Evolutionary conservation across 2,888 invertebrate genomes (phyloP), one percentile per base, ranked within the genome.

Genomic region (Hemicrepidius hirtus): DNA sequence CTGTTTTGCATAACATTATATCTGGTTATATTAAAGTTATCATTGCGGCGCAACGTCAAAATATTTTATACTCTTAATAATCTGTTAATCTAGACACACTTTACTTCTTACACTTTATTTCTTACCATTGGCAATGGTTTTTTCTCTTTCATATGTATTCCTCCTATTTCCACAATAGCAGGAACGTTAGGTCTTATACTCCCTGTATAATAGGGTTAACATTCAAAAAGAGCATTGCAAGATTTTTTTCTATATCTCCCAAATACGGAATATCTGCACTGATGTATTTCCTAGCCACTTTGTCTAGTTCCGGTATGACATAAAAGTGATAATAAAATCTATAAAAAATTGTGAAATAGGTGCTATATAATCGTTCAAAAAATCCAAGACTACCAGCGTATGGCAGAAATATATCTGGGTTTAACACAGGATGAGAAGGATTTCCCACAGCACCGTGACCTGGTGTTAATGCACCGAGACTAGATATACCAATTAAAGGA

Each of bases 311-410:
- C 0, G 81, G 81, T 60, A 81, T 71, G 0, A 82, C 77, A 2
- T 76, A 68, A 53, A 79, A 81, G 10, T 78, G 44, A 16, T 80
- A 75, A 63, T 78, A 80, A 28, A 73, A 73, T 60, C 81, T 75
- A 5, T 73, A 21, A 77, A 80, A 81, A 12, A 83, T 12, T 40
- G 79, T 77, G 69, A 82, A 83, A 4, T 79, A 60, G 1, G 78
- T 78, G 64, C 81, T 83, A 63, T 78, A 78, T 1, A 82, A 60
- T 63, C 84, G 75, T 74, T 87, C 85, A 41, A 87, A 87, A 40
- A 86, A 81, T n/a, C 83, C 88, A 71, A 88, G 77, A 73, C 88
- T 85, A 49, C 85, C 83, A 68, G 85, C 59, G 24, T 68, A 76
- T 13, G 77, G 79, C 24, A 83, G 67, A 68, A 81, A 77, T 77